These are phyloP conservation scores for Phataginus tricuspis DNA, from an alignment of 2,797 vertebrate genomes.

Conservation along the genomic window DNA sequence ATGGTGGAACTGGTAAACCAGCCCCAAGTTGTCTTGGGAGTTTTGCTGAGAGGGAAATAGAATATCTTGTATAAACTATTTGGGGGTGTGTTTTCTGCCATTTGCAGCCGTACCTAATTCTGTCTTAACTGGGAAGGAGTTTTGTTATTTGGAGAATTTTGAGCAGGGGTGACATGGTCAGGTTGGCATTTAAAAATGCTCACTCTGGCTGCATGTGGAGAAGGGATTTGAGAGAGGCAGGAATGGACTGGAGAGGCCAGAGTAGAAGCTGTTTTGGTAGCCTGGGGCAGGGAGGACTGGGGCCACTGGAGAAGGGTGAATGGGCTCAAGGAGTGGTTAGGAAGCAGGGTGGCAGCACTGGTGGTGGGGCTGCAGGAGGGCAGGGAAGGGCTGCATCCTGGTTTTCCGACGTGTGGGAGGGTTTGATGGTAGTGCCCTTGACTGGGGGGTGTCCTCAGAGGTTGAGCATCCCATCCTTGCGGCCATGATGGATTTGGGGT, in stretches of 20 bases:
- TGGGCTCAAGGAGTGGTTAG: neutral
- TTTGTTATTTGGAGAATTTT: neutral
- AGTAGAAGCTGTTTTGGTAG: neutral
- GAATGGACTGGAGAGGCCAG: neutral
- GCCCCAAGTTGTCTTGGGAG: neutral
- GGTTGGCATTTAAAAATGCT: neutral
- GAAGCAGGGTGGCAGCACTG: no score
- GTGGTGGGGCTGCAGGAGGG: neutral
- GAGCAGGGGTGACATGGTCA: neutral
- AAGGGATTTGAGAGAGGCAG: neutral
- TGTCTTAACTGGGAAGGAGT: neutral
- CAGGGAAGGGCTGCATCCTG: neutral
- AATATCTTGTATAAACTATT: neutral
- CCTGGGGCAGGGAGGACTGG: neutral
- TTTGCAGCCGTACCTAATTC: neutral
- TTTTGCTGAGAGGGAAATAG: neutral
- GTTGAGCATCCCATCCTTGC: neutral
- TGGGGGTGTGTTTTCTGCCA: neutral
- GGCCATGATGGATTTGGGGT: fast-evolving
- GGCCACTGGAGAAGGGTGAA: no score
- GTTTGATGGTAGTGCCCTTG: neutral
- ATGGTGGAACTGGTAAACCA: neutral
- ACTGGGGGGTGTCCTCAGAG: neutral
- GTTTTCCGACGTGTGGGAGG: neutral
- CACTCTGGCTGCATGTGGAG: neutral